phyloP scores from a whole-genome alignment of 2,113 vertebrate species.

The Mobula hypostoma region DNA sequence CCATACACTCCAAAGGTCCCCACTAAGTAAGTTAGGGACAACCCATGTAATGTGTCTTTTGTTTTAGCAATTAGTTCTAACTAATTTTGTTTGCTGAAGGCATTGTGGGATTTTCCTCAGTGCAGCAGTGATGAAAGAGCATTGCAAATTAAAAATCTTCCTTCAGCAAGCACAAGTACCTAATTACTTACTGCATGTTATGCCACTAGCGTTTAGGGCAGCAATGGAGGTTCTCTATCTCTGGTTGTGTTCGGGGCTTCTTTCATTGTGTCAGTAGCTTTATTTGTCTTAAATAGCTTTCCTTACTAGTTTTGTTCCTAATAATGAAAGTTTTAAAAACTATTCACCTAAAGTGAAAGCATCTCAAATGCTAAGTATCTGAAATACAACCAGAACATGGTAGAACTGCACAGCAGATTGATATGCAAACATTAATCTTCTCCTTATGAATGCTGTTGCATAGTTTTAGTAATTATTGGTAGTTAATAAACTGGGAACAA shows the following conservation, averaged over 20 bases:
- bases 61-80: constrained; percentile 4
- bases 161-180: not conserved
- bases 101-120: not conserved
- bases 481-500: not conserved
- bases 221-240: too few species aligned
- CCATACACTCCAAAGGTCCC: not conserved
- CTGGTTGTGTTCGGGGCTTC: too few species aligned
- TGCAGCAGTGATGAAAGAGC: not conserved
- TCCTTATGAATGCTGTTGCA: not conserved
- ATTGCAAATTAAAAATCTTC: not conserved
- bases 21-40: not conserved
- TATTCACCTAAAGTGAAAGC: not conserved
- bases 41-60: not conserved
- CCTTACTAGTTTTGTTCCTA: not conserved
- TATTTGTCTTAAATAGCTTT: not conserved
- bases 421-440: not conserved
- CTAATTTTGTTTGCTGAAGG: not conserved
- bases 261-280: too few species aligned
- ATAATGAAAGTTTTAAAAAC: not conserved
- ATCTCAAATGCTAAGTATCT: not conserved
- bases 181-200: too few species aligned
- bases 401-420: not conserved
- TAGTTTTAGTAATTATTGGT: not conserved
- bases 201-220: too few species aligned
- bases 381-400: not conserved